Percentiles rank a stretch among this genome's conserved stretches.
These are phyloP conservation scores for Corella eumyota DNA, from an alignment of 23 tunicate genomes.

Conservation along the genomic window DNA sequence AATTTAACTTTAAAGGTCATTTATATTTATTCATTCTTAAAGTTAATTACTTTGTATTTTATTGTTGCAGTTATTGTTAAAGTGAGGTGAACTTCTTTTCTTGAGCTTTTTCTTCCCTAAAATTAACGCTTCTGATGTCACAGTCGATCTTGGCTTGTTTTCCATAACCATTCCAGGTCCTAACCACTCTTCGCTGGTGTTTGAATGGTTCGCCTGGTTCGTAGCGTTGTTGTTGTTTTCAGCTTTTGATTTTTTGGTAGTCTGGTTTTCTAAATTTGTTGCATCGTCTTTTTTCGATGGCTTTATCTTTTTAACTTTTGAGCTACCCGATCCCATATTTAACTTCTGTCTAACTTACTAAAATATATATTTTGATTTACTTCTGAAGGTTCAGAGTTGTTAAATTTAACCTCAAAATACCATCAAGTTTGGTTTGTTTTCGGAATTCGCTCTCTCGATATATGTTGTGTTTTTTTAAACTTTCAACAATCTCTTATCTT, in stretches of 20 bases:
- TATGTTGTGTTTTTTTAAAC: too few species aligned
- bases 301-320: slow-evolving; percentile 2
- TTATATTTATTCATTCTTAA: too few species aligned
- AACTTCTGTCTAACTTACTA: too few species aligned
- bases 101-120: neutral
- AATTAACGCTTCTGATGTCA: neutral
- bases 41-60: too few species aligned
- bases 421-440: too few species aligned
- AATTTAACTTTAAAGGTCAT: too few species aligned
- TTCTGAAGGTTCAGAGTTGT: too few species aligned
- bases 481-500: too few species aligned
- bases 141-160: neutral
- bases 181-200: neutral
- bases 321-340: slow-evolving; percentile 2
- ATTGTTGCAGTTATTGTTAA: slow-evolving; percentile 6
- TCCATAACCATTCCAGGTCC: slow-evolving; percentile 8
- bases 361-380: too few species aligned
- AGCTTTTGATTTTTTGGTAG: too few species aligned
- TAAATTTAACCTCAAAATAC: too few species aligned
- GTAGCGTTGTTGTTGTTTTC: neutral
- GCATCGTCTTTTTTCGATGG: neutral
- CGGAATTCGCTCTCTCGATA: too few species aligned
- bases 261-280: neutral
- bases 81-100: neutral
- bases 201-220: neutral